These are phyloP conservation scores for Lineus longissimus DNA, from an alignment of 1,140 invertebrate species.

Conservation along the genomic window DNA sequence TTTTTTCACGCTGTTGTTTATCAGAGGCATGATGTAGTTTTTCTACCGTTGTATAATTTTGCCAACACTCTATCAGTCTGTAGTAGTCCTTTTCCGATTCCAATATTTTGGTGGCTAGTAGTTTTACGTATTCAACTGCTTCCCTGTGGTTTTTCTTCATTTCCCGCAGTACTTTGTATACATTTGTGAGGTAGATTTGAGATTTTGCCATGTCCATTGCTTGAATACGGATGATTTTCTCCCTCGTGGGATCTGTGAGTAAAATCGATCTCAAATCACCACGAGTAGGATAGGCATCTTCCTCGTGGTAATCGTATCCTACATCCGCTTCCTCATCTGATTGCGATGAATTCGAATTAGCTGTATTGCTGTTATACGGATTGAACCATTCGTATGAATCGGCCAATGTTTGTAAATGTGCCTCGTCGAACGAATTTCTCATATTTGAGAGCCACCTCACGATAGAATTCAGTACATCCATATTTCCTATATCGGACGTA, in stretches of 20 bases:
- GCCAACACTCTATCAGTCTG: conserved; percentile 6
- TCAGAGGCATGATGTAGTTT: background rate
- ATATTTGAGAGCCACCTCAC: conserved; percentile 4
- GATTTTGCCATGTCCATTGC: conserved; percentile 5
- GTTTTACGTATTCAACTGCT: conserved; percentile 3
- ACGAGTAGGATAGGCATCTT: background rate
- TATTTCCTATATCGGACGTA: no score
- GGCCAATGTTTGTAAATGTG: conserved; percentile 5
- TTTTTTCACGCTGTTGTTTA: background rate
- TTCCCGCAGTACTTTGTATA: conserved; percentile 4
- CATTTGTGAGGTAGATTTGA: conserved; percentile 1
- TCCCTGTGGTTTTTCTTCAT: conserved; percentile 8
- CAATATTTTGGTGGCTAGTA: conserved; percentile 3
- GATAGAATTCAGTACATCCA: conserved; percentile 2
- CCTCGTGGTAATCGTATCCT: background rate
- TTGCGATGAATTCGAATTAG: background rate
- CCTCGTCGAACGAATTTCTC: conserved; percentile 6
- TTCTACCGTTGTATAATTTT: conserved; percentile 5
- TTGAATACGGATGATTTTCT: conserved; percentile 3
- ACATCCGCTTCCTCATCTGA: background rate
- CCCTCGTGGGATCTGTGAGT: conserved; percentile 1
- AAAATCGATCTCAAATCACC: conserved; percentile 8
- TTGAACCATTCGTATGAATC: conserved; percentile 8
- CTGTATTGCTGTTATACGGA: background rate
- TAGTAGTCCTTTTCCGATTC: conserved; percentile 5